Evolutionary conservation across 1,140 invertebrate genomes (phyloP).

Genomic region (Cherax destructor): DNA sequence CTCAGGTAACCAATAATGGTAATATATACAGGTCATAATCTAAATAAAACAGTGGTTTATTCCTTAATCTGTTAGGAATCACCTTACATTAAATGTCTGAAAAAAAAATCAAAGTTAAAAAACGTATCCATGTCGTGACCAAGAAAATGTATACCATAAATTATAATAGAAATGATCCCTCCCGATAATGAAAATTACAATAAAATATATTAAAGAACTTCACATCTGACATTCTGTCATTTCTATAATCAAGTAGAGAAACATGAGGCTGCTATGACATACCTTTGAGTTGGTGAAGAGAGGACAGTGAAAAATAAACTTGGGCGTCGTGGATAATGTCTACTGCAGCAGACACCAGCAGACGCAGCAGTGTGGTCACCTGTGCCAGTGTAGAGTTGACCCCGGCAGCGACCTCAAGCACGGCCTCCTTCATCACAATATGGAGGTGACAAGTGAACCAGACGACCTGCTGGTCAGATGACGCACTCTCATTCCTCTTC

Average conservation of each 20-base stretch:
- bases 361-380: conserved; percentile 6
- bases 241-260: not conserved
- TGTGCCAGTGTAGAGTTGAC: conserved; percentile 32
- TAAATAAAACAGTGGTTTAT: too few species aligned
- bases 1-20: too few species aligned
- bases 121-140: too few species aligned
- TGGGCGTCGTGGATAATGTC: not conserved
- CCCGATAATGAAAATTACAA: not conserved
- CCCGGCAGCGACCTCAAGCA: conserved; percentile 17
- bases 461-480: not conserved
- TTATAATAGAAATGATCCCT: too few species aligned
- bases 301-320: not conserved
- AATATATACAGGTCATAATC: too few species aligned
- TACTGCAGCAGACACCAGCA: conserved; percentile 11
- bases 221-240: not conserved
- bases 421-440: conserved; percentile 45
- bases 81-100: too few species aligned
- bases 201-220: not conserved
- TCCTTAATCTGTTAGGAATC: too few species aligned
- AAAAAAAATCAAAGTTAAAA: too few species aligned
- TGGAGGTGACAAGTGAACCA: not conserved
- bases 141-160: too few species aligned
- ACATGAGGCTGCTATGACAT: not conserved
- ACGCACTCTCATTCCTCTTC: not conserved
- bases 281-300: conserved; percentile 28